Conservation (phyloP, 92 coral and sea anemone species). For the Palythoa grandis region DNA sequence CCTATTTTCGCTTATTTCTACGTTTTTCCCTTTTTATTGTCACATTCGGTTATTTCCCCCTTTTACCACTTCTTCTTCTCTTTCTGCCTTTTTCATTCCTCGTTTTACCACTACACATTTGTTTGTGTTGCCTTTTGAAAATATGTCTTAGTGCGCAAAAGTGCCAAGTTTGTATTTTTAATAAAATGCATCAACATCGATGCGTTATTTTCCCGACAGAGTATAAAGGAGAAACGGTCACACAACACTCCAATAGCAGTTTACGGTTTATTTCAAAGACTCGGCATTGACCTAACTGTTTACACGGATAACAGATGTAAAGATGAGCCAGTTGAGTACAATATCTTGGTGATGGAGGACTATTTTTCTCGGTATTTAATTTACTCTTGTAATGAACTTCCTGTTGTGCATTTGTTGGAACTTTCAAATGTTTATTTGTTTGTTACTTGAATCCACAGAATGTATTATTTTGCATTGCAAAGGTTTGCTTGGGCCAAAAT, state of each 20-base stretch:
- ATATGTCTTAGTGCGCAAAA: too few relatives aligned
- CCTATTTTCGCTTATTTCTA: too few relatives aligned
- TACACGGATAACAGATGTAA: neutral
- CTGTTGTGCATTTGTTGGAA: neutral
- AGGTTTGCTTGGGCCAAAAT: conserved; percentile 16
- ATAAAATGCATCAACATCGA: neutral
- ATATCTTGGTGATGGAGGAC: conserved; percentile 22
- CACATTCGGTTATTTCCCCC: too few relatives aligned
- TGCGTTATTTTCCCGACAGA: neutral
- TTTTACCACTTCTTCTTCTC: too few relatives aligned
- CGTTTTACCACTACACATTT: too few relatives aligned
- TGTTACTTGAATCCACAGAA: neutral
- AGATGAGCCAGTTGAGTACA: neutral
- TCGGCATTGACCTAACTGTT: neutral
- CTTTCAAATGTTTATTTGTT: neutral
- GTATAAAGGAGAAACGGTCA: neutral
- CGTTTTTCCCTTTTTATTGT: too few relatives aligned
- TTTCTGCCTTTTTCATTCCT: too few relatives aligned
- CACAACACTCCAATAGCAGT: conserved; percentile 14
- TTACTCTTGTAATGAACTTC: neutral
- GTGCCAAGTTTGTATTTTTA: too few relatives aligned
- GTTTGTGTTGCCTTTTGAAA: too few relatives aligned
- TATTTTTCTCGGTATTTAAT: conserved; percentile 14
- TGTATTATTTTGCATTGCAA: neutral
- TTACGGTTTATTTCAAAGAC: conserved; percentile 25